phyloP scores from a whole-genome alignment of 1,140 invertebrate species.

The Aphelenchoides besseyi region DNA sequence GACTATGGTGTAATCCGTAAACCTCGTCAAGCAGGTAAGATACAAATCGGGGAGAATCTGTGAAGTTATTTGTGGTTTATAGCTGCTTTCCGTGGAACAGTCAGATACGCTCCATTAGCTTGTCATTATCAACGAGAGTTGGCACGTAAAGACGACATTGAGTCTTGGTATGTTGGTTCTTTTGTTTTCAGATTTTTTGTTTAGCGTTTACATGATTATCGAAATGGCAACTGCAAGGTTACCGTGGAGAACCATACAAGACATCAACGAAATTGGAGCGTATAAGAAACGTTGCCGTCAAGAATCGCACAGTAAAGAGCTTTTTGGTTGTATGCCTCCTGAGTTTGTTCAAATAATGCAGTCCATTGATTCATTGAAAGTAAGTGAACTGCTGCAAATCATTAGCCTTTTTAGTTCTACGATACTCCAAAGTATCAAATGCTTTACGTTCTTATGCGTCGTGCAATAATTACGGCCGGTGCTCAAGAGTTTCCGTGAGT shows the following conservation, averaged over 20 bases:
- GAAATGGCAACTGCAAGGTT: slow-evolving; percentile 8
- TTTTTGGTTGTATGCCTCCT: slow-evolving; percentile 31
- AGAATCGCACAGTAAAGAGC: slow-evolving; percentile 14
- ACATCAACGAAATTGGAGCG: slow-evolving; percentile 26
- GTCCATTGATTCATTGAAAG: neutral
- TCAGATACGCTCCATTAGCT: slow-evolving; percentile 43
- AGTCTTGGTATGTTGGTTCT: slow-evolving; percentile 16
- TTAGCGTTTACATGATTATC: slow-evolving; percentile 31
- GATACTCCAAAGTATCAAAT: neutral
- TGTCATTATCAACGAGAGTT: slow-evolving; percentile 40
- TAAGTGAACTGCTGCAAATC: no score
- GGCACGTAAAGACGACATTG: slow-evolving; percentile 44
- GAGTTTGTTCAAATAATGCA: slow-evolving; percentile 33
- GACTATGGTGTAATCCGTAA: slow-evolving; percentile 46
- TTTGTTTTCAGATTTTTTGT: neutral
- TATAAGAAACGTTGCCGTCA: slow-evolving; percentile 21
- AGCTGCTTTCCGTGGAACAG: slow-evolving; percentile 10
- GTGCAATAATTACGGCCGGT: neutral
- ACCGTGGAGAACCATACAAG: slow-evolving; percentile 16
- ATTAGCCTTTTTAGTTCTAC: no score
- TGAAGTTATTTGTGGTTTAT: slow-evolving; percentile 32
- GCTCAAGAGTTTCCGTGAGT: neutral
- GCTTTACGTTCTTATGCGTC: neutral
- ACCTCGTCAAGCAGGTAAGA: slow-evolving; percentile 33
- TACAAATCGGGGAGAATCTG: slow-evolving; percentile 47